Base-by-base conservation (phyloP, 2,888 invertebrate species). In the Euphydryas editha region DNA sequence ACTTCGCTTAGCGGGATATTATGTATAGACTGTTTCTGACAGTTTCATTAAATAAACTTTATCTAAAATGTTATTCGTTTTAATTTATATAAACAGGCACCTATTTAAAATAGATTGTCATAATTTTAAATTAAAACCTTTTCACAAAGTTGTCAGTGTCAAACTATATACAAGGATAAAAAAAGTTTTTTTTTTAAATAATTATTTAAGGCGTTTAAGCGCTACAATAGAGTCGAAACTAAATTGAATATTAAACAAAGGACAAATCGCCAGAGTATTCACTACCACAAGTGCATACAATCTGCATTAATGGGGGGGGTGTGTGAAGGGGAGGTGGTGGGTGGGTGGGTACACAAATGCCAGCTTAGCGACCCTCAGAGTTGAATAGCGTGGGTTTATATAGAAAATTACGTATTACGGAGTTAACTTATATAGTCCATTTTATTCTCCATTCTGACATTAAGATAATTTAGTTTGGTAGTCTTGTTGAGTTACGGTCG, bases 281-380 rank as follows among this genome's bases (percentile, higher is more conserved):
- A 7, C 13, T 24, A n/a, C 24, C 24, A 24, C 21, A 51, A 51
- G 47, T 47, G 30, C 59, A 47, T 59, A 36, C 47, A 47, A 37
- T 59, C 36, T 47, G 59, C 47, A 59, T 59, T 47, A 59, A 47
- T 15, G 46, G 36, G 11, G 24, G 59, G n/a, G 24, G 51, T 13
- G 24, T 15, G 21, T 6, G 2, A 24, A 24, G 15, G 24, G 21
- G n/a, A n/a, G n/a, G n/a, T n/a, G n/a, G n/a, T n/a, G n/a, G n/a
- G 24, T 15, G 24, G 51, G 24, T 5, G 13, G n/a, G 51, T 24
- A 24, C 24, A 30, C 24, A 51, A 30, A 24, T 24, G 51, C 21
- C 47, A 24, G 51, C 51, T 24, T 21, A 30, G 51, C 24, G 24
- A 51, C 51, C 24, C 24, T n/a, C 24, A 24, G 51, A 24, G n/a